These are phyloP conservation scores for Drosophila yakuba DNA, from an alignment of 1,140 invertebrate genomes.

Conservation along the genomic window DNA sequence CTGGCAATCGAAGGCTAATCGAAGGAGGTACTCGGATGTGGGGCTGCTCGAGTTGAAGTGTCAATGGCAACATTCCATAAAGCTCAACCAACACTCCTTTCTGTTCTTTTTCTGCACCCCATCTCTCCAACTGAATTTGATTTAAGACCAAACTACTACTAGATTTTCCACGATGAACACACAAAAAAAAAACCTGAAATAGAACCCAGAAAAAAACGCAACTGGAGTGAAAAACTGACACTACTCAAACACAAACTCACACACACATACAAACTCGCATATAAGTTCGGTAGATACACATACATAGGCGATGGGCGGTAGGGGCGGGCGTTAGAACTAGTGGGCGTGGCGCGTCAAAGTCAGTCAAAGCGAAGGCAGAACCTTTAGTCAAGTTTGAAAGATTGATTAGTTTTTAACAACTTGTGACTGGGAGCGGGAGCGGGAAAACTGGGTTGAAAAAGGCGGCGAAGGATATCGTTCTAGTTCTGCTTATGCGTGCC, in stretches of 20 bases:
- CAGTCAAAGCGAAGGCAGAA: slow-evolving; percentile 76
- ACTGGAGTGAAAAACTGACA: slow-evolving; percentile 65
- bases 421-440: slow-evolving; percentile 61
- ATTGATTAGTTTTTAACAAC: slow-evolving; percentile 84
- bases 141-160: slow-evolving; percentile 70
- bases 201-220: slow-evolving; percentile 45
- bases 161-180: slow-evolving; percentile 24
- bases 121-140: slow-evolving; percentile 56
- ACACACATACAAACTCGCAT: neutral
- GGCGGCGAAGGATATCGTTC: slow-evolving; percentile 24
- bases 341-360: slow-evolving; percentile 56
- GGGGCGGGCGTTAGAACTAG: neutral
- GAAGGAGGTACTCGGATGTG: slow-evolving; percentile 21
- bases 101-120: neutral
- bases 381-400: slow-evolving; percentile 79
- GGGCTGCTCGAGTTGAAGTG: slow-evolving; percentile 45
- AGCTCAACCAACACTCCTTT: slow-evolving; percentile 46
- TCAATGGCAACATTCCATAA: slow-evolving; percentile 72
- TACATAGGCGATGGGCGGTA: neutral
- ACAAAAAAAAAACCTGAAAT: slow-evolving; percentile 14
- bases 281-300: slow-evolving; percentile 2
- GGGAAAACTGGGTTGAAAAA: slow-evolving; percentile 5
- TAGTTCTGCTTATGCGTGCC: slow-evolving; percentile 27
- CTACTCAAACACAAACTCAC: slow-evolving; percentile 23
- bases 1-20: slow-evolving; percentile 75